These are phyloP conservation scores for Alectoris magna DNA, from an alignment of 2,797 vertebrate species.

Conservation along the genomic window DNA sequence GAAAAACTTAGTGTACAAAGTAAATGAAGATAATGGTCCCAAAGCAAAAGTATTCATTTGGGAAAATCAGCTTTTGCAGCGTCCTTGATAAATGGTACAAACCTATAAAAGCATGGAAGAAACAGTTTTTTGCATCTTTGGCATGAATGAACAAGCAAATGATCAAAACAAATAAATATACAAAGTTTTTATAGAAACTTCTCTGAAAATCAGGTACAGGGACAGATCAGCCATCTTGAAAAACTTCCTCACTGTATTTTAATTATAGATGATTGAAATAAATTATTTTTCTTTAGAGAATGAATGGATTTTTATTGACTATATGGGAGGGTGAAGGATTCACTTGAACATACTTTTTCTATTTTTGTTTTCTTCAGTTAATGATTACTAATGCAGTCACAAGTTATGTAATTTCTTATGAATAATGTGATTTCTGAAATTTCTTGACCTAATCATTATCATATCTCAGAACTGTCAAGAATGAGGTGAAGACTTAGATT, in stretches of 20 bases:
- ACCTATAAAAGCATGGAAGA: fast-evolving
- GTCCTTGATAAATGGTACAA: neutral
- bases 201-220: neutral
- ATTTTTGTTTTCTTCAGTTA: neutral
- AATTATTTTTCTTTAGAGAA: neutral
- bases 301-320: neutral
- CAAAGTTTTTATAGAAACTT: neutral
- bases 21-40: neutral
- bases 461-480: neutral
- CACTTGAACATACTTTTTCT: neutral
- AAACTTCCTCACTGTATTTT: neutral
- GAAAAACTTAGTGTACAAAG: neutral
- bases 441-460: neutral
- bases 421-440: neutral
- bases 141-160: neutral
- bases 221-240: neutral
- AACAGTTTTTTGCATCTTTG: neutral
- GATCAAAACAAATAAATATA: neutral
- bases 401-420: neutral
- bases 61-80: neutral
- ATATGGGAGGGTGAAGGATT: neutral
- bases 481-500: neutral
- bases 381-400: neutral
- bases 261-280: neutral
- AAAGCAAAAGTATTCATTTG: neutral